These are phyloP conservation scores for Dendrocincla tyrannina DNA, from an alignment of 2,797 vertebrate genomes.

Conservation along the genomic window DNA sequence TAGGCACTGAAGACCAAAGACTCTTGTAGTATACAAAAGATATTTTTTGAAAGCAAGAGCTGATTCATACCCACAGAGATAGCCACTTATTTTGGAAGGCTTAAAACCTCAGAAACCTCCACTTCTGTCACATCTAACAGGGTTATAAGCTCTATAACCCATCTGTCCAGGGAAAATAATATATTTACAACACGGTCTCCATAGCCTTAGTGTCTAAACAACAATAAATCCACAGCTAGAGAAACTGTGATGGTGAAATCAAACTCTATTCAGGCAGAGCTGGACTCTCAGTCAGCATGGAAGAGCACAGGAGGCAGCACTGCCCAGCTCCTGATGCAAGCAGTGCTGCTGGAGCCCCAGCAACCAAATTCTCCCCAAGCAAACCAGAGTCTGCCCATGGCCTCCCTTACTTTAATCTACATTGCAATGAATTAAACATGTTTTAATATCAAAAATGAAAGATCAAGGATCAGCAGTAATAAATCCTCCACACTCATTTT, in stretches of 20 bases:
- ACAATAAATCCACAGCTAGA: background rate
- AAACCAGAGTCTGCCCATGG: background rate
- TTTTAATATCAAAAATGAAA: slow-evolving; percentile 42
- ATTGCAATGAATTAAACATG: slow-evolving; percentile 72
- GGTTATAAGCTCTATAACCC: background rate
- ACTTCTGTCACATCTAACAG: background rate
- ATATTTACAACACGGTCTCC: background rate
- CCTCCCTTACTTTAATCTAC: slow-evolving; percentile 49
- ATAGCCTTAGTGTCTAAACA: background rate
- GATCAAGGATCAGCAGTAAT: slow-evolving; percentile 43
- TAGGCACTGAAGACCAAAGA: background rate
- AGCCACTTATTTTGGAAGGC: background rate
- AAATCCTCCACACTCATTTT: slow-evolving; percentile 54
- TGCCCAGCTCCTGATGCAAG: background rate
- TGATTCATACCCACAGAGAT: background rate
- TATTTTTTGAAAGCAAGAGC: background rate
- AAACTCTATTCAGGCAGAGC: background rate
- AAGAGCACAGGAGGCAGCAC: background rate
- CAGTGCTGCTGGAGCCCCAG: background rate
- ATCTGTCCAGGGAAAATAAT: background rate
- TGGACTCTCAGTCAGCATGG: fast-evolving
- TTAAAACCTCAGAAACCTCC: background rate
- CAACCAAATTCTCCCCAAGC: background rate
- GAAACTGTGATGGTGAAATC: background rate
- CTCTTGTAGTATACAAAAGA: background rate